Percentiles rank a stretch among this genome's conserved stretches.
Evolutionary conservation across 92 coral and sea anemone genomes (phyloP).

Genomic region (Scolanthus callimorphus): DNA sequence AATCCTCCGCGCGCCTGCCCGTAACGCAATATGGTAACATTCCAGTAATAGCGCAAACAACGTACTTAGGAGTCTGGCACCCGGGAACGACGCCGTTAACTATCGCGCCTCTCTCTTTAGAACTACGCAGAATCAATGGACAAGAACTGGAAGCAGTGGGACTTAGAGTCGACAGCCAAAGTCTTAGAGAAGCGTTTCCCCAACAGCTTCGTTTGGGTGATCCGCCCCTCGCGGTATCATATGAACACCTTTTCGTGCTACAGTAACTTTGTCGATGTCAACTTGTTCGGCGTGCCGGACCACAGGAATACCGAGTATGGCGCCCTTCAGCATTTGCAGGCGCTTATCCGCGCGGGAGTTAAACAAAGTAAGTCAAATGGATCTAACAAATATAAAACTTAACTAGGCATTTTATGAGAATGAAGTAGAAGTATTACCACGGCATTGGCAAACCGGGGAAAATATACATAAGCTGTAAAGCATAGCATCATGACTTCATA

Average conservation of each 20-base stretch:
- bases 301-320: slow-evolving; percentile 83
- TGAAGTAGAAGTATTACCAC: no score
- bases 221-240: slow-evolving; percentile 81
- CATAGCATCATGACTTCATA: no score
- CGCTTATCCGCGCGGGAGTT: slow-evolving; percentile 67
- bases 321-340: slow-evolving; percentile 61
- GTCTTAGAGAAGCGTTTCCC: slow-evolving; percentile 76
- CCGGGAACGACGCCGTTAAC: no score
- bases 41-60: no score
- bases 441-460: no score
- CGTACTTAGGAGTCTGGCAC: no score
- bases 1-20: no score
- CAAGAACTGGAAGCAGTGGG: slow-evolving; percentile 93
- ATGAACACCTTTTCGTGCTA: slow-evolving; percentile 82
- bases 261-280: slow-evolving; percentile 83
- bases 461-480: no score
- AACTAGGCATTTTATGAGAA: no score
- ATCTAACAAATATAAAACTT: no score
- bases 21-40: no score
- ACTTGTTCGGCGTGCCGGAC: slow-evolving; percentile 88
- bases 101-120: slow-evolving; percentile 45
- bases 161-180: slow-evolving; percentile 85
- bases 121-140: slow-evolving; percentile 91
- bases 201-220: slow-evolving; percentile 92
- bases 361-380: slow-evolving; percentile 68